Evolutionary conservation across 2,113 vertebrate species (phyloP), one percentile per base, ranked within the genome.

Genomic region (Sorex fumeus): DNA sequence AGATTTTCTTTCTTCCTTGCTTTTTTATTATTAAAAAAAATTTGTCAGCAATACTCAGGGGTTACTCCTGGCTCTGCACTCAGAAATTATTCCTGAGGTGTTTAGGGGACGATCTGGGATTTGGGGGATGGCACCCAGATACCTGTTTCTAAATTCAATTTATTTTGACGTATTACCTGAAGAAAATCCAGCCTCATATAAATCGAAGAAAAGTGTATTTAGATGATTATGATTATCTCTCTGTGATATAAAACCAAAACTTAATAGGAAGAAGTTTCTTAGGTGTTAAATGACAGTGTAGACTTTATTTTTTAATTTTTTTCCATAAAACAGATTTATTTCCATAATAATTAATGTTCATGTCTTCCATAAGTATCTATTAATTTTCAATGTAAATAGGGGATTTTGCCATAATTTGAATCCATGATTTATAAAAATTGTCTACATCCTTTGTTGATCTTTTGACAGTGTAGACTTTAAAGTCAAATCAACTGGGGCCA

Each of bases 351-450:
- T n/a, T n/a, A n/a, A 40, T 40, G 16, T 0, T 45, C 5, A 36
- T 80, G 6, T 7, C 32, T 34, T 34, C 53, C 43, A 67, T 34
- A 11, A 69, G 19, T 6, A 85, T 40, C 19, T 74, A 23, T 64
- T 40, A 40, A 40, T 40, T 40, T 40, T 40, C 40, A 40, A 4
- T 40, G 40, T 40, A 40, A 40, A 40, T 40, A 40, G 16, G 40
- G 6, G 77, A 76, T 12, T 67, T 87, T 66, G 40, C 53, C n/a
- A 66, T 23, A 40, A 40, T 67, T 11, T 81, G 57, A 92, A 92
- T 21, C 74, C 10, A 66, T 78, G 23, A 64, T 74, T 72, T 72
- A 12, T 40, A 66, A 92, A n/a, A 80, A 72, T 40, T 40, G 40
- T 40, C 40, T 40, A 40, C 7, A 40, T 40, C 40, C 40, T 40